Evolutionary conservation across 2,113 vertebrate genomes (phyloP), one percentile per base, ranked within the genome.

Genomic region (Sprattus sprattus): DNA sequence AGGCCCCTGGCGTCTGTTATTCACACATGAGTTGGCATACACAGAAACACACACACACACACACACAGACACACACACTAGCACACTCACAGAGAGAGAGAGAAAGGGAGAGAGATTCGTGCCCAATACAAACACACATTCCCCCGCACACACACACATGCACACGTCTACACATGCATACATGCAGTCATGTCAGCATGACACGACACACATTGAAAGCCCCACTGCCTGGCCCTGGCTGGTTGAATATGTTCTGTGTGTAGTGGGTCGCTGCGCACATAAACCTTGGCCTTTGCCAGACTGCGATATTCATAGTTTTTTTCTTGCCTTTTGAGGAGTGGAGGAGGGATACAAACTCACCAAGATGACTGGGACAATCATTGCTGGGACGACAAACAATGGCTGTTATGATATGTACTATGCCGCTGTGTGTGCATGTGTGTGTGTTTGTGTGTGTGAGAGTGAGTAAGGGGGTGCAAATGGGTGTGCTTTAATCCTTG

Each of bases 1-100:
- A 54, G 86, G 89, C 89, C 89, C 71, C 86, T 88, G 84, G 89
- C 89, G 52, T 85, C 75, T 82, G 80, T 89, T 88, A 85, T 84
- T 89, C 87, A 89, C 89, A 88, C 89, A 85, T 84, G 85, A 28
- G 45, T 32, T 67, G 45, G 39, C 88, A 87, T 28, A 85, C 83
- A 87, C 57, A 86, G 10, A 87, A 71, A 46, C 84, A 84, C 81
- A 88, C 81, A 86, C 85, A 82, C 57, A 82, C 45, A 83, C 46
- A 52, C 64, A 75, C 28, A 86, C 22, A 13, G 6, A 25, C 57
- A 45, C 82, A 86, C 45, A 84, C 49, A 39, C 39, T 39, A 39
- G 39, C 39, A 39, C 39, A 39, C 39, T 39, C 39, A 39, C 25
- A 46, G 45, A 50, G 52, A 4, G 52, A 54, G 52, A 57, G 52